A percentile compares a stretch with the other conserved stretches of the same genome.
Conservation (phyloP, 2,888 invertebrate species). For the Gymnoscelis rufifasciata region DNA sequence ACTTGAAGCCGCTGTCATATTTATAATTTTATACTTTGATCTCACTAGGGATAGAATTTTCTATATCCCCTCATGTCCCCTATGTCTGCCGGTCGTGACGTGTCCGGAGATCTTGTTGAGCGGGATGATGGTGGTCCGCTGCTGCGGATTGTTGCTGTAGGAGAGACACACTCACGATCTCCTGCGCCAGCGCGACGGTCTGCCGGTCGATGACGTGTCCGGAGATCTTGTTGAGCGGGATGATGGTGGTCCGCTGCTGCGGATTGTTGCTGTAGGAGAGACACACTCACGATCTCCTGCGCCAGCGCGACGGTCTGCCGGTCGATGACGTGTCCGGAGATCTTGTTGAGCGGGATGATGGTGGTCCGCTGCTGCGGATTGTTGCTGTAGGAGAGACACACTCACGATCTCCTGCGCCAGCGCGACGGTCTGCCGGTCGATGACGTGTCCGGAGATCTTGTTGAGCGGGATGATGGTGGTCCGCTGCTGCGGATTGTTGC, state of each 20-base stretch:
- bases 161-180: no score
- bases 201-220: slow-evolving; percentile 77
- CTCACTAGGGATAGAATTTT: no score
- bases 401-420: slow-evolving; percentile 89
- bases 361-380: slow-evolving; percentile 89
- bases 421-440: slow-evolving; percentile 88
- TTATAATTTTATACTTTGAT: no score
- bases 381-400: no score
- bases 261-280: slow-evolving; percentile 90
- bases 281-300: no score
- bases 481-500: not conserved
- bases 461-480: not conserved
- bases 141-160: slow-evolving; percentile 87
- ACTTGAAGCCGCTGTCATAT: no score
- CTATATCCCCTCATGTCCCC: no score
- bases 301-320: slow-evolving; percentile 87
- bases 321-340: slow-evolving; percentile 80
- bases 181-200: slow-evolving; percentile 90
- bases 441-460: no score
- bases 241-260: slow-evolving; percentile 89
- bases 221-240: slow-evolving; percentile 93
- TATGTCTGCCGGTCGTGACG: slow-evolving; percentile 73
- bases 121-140: slow-evolving; percentile 92
- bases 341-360: slow-evolving; percentile 95
- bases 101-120: slow-evolving; percentile 89